Evolutionary conservation across 2,113 vertebrate species (phyloP).

Genomic region (Alexandromys fortis): DNA sequence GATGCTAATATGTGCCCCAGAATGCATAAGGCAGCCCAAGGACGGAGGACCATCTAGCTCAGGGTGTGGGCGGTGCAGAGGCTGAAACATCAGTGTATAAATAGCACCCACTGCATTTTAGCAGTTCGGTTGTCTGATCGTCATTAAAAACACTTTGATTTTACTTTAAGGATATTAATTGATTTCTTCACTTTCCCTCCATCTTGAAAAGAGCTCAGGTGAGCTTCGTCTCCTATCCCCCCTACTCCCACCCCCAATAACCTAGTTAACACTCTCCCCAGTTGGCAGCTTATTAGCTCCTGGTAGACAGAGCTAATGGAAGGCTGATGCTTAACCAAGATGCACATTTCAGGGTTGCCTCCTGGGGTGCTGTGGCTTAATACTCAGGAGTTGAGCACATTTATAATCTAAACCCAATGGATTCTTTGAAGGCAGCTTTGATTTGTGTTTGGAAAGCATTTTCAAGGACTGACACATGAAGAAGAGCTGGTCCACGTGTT

Average conservation of each 20-base stretch:
- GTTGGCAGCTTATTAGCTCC: not conserved
- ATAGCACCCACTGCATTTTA: not conserved
- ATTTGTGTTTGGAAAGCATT: conserved; percentile 26
- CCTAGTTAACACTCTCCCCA: not conserved
- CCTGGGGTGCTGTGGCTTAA: not conserved
- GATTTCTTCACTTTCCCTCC: conserved; percentile 6
- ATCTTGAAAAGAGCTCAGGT: not conserved
- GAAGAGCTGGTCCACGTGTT: conserved; percentile 69
- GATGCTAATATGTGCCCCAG: not conserved
- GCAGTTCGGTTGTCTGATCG: not conserved
- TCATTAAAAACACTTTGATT: not conserved
- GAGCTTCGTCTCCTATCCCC: too few species aligned
- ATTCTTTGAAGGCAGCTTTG: not conserved
- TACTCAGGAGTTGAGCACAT: not conserved
- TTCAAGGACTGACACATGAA: conserved; percentile 78
- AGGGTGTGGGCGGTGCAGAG: not conserved
- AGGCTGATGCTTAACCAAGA: not conserved
- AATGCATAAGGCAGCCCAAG: not conserved
- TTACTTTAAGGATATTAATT: not conserved
- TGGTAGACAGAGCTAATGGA: not conserved
- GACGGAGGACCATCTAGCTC: not conserved
- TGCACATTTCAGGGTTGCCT: not conserved
- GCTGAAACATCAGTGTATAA: not conserved
- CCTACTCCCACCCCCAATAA: not conserved
- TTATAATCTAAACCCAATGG: not conserved